Percentiles rank a stretch among this genome's conserved stretches.
Conservation (phyloP, 1,140 invertebrate genomes). For the Hetaerina americana region DNA sequence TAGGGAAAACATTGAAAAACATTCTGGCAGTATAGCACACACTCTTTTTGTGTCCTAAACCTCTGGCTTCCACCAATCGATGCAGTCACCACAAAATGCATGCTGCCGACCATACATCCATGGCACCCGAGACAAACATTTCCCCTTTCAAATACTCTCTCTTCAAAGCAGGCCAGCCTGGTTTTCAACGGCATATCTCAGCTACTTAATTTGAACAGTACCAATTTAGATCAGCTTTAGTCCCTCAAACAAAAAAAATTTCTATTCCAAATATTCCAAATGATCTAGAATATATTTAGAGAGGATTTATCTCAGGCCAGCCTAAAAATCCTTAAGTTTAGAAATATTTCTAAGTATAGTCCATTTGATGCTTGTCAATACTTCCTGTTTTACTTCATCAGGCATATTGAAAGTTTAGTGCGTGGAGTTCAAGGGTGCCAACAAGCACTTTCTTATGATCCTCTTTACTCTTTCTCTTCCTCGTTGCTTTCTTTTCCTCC, state of each 20-base stretch:
- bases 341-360: background rate
- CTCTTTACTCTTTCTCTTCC: background rate
- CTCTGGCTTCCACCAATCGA: no score
- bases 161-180: background rate
- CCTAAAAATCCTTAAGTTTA: background rate
- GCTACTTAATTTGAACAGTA: background rate
- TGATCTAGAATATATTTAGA: background rate
- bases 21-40: background rate
- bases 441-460: background rate
- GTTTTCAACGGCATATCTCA: background rate
- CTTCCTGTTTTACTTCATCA: background rate
- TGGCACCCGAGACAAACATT: no score
- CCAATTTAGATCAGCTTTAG: background rate
- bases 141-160: background rate
- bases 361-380: background rate
- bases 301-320: background rate
- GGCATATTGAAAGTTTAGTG: background rate
- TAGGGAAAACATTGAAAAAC: background rate
- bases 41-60: no score
- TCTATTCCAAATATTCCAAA: background rate
- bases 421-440: background rate
- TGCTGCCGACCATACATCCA: no score
- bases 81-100: no score
- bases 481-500: background rate
- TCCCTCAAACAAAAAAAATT: background rate